Base-by-base conservation (phyloP, 2,113 vertebrate genomes). In the Anguilla rostrata region DNA sequence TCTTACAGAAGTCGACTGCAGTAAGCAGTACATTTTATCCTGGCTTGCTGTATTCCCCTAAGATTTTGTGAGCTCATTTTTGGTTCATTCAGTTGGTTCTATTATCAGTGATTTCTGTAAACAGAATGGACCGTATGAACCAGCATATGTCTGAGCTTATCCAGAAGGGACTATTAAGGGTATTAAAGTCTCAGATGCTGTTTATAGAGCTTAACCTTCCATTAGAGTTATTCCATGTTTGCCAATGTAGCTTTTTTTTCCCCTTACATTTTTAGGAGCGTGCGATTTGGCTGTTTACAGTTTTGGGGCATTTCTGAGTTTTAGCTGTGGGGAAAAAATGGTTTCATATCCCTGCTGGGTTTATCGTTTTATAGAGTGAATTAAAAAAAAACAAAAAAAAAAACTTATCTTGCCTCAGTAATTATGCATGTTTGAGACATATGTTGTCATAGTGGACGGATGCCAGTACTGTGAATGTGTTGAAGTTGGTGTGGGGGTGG, bases 301-400 rank as follows among this genome's bases (percentile, higher is more conserved):
- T 41, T 8, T 16, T 15, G 12, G 34, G 56, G 39, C 53, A 66
- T 53, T 56, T 57, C 16, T 41, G 34, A 26, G 26, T 43, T 80
- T 86, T 78, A 57, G 79, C 26, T 57, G 79, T 16, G 79, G 49
- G 0, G 22, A 39, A 66, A 15, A 29, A 86, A 66, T 78, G 43
- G 29, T 56, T 86, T 60, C 53, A 53, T 83, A 34, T 53, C 46
- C 81, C 81, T 41, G n/a, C 39, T 86, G 56, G 56, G 57, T 80
- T 41, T 63, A 80, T 57, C 78, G 12, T 66, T 86, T 81, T 60
- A 82, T 86, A 81, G 56, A 66, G 43, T 86, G 78, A 60, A 66
- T 41, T 39, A 81, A 39, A 41, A 20, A 39, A 29, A 39, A 29
- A 78, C 8, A 29, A 29, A 29, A 78, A 78, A 39, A 78, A 78